Conservation (phyloP, 2,888 invertebrate genomes). For the Oasisia sp. region DNA sequence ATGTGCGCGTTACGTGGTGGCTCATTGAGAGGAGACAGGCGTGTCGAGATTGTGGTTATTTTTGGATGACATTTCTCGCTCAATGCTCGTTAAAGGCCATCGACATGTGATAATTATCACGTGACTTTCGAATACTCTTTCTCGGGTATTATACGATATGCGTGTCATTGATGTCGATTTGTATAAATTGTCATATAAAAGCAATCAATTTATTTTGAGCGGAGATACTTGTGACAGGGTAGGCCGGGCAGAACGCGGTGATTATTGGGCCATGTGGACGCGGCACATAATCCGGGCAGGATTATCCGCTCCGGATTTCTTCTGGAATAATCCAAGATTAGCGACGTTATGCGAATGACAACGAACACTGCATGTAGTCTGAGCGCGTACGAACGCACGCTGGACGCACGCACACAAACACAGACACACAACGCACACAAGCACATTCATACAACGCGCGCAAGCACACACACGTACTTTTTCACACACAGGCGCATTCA, state of each 20-base stretch:
- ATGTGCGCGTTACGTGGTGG: too few relatives aligned
- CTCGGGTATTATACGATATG: neutral
- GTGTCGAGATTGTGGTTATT: neutral
- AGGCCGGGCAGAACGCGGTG: neutral
- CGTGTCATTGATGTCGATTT: neutral
- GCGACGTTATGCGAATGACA: neutral
- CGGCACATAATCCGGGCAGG: neutral
- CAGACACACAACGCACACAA: too few relatives aligned
- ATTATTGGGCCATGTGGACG: neutral
- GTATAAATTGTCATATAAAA: neutral
- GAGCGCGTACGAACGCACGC: too few relatives aligned
- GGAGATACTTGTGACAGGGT: neutral
- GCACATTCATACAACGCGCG: too few relatives aligned
- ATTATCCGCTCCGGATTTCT: neutral
- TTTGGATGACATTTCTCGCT: neutral
- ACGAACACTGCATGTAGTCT: neutral
- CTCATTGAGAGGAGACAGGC: too few relatives aligned
- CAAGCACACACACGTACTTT: too few relatives aligned
- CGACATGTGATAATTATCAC: neutral
- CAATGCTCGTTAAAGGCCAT: neutral
- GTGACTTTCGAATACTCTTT: neutral
- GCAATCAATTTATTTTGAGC: neutral
- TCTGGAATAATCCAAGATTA: neutral
- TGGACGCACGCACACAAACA: too few relatives aligned
- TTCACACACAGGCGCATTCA: too few relatives aligned